Percentiles rank a stretch among this genome's conserved stretches.
These are phyloP conservation scores for Ostrea edulis DNA, from an alignment of 1,140 invertebrate genomes.

Conservation along the genomic window DNA sequence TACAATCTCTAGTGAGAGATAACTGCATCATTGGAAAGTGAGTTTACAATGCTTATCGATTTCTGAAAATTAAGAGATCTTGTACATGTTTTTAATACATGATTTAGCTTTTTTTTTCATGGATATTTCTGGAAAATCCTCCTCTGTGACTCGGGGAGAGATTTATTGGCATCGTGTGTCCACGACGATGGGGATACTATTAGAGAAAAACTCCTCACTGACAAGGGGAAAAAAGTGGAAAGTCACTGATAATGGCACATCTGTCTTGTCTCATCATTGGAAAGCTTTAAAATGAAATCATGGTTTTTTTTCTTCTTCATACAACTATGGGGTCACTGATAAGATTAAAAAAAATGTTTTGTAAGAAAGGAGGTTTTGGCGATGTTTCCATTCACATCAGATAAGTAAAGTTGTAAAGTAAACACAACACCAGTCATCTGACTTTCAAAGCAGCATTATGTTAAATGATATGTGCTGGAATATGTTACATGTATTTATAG, in stretches of 20 bases:
- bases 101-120: neutral
- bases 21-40: too few relatives aligned
- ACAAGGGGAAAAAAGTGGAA: conserved; percentile 6
- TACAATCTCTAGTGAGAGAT: too few relatives aligned
- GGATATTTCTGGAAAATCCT: neutral
- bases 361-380: neutral
- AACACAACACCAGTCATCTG: neutral
- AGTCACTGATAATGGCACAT: neutral
- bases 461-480: neutral
- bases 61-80: neutral
- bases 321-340: conserved; percentile 38
- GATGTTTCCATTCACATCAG: conserved; percentile 5
- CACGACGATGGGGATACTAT: neutral
- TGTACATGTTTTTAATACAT: neutral
- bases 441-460: neutral
- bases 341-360: conserved; percentile 4
- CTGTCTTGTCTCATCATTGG: conserved; percentile 1
- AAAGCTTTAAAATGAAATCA: conserved; percentile 21
- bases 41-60: too few relatives aligned
- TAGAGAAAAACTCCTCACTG: neutral
- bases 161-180: conserved; percentile 11
- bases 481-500: neutral
- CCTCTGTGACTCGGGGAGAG: neutral
- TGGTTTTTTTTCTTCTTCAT: neutral
- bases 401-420: conserved; percentile 30